phyloP scores from a whole-genome alignment of 2,888 invertebrate species.

The Icerya purchasi region DNA sequence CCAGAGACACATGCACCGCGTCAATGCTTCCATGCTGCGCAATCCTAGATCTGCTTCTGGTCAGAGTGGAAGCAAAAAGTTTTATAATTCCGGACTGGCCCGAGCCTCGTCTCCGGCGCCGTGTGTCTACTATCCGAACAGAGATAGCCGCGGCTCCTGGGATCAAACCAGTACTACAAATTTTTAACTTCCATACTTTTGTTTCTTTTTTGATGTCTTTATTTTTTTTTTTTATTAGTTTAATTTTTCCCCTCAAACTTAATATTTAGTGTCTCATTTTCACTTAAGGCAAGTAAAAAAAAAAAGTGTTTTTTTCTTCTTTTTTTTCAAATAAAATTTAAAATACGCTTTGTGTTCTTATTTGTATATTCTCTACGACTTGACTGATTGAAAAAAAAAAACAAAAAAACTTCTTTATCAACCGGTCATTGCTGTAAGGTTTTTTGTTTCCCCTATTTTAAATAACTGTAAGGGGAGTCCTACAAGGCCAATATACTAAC shows the following conservation, averaged over 20 bases:
- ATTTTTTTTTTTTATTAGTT: not conserved
- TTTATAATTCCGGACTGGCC: slow-evolving; percentile 2
- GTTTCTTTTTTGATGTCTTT: not conserved
- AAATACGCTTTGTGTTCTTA: too few species aligned
- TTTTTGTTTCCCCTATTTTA: too few species aligned
- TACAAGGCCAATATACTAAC: too few species aligned
- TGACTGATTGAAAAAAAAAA: too few species aligned
- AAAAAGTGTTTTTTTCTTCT: not conserved
- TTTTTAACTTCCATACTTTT: slow-evolving; percentile 2
- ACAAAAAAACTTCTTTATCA: too few species aligned
- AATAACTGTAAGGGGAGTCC: too few species aligned
- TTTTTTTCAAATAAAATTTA: too few species aligned
- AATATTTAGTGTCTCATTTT: not conserved
- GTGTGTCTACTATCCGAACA: slow-evolving; percentile 8
- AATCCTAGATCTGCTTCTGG: not conserved
- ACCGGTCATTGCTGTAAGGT: too few species aligned
- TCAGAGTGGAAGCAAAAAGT: not conserved
- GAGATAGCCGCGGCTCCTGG: slow-evolving; percentile 11
- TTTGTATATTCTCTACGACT: too few species aligned
- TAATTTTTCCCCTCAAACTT: not conserved
- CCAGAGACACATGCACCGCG: slow-evolving; percentile 3
- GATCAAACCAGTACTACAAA: slow-evolving; percentile 12
- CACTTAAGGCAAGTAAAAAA: not conserved
- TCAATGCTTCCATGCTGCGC: slow-evolving; percentile 3
- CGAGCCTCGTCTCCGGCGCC: slow-evolving; percentile 8